These are phyloP conservation scores for Ardeotis arabs DNA, from an alignment of 2,113 vertebrate genomes.

Conservation along the genomic window DNA sequence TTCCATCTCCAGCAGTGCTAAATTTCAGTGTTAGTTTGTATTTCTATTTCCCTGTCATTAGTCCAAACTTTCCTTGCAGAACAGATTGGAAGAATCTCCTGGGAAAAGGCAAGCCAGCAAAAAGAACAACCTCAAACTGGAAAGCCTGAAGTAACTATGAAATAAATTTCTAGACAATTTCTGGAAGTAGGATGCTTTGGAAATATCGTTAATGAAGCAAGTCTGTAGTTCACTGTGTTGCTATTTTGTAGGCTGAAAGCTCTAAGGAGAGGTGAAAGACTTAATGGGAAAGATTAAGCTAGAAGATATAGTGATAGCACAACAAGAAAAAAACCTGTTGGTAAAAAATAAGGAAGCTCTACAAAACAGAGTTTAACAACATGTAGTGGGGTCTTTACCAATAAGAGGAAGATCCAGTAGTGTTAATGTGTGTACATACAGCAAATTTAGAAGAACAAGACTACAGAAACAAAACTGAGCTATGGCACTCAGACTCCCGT, in stretches of 20 bases:
- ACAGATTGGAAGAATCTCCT: conserved; percentile 23
- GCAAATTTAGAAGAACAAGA: not conserved
- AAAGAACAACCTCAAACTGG: not conserved
- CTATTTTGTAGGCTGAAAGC: not conserved
- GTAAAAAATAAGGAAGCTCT: not conserved
- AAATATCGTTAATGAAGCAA: not conserved
- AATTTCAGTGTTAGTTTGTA: not conserved
- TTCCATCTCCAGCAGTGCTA: not conserved
- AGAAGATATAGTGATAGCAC: not conserved
- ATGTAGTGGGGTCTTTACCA: not conserved
- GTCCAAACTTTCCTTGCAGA: not conserved
- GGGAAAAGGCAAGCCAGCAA: not conserved
- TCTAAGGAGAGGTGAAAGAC: conserved; percentile 7
- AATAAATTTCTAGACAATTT: conserved; percentile 28
- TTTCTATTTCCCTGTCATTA: not conserved
- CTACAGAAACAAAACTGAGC: not conserved
- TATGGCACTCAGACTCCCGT: not conserved
- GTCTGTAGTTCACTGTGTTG: not conserved
- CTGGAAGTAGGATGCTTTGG: not conserved
- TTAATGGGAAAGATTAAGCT: conserved; percentile 33
- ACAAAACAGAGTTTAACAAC: not conserved
- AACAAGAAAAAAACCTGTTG: not conserved
- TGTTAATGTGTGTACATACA: not conserved
- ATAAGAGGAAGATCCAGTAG: not conserved
- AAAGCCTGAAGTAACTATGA: conserved; percentile 22